These are phyloP conservation scores for Peromyscus aztecus DNA, from an alignment of 2,797 vertebrate genomes.

Conservation along the genomic window DNA sequence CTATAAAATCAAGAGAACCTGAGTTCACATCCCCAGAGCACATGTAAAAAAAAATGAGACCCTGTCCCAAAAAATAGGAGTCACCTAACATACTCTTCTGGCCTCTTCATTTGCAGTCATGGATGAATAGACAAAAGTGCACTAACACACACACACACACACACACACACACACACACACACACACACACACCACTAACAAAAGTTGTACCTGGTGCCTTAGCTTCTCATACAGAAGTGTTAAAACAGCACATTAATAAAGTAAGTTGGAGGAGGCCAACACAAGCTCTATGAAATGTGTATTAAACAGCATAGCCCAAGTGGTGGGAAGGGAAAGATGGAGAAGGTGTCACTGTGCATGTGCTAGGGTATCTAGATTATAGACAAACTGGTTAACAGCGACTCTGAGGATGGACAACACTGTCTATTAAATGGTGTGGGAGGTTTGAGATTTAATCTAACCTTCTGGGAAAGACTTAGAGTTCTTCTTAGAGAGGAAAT, in stretches of 20 bases:
- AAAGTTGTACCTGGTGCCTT: no score
- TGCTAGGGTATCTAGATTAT: no score
- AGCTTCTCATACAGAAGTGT: neutral
- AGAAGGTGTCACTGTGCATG: rapidly evolving
- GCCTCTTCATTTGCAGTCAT: neutral
- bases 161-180: neutral
- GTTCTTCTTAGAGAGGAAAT: neutral
- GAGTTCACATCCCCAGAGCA: no score
- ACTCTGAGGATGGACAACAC: neutral
- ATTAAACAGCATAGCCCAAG: neutral
- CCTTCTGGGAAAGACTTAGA: neutral
- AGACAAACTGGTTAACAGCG: neutral
- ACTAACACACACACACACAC: neutral
- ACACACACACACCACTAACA: neutral
- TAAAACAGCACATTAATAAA: rapidly evolving
- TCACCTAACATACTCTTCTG: neutral
- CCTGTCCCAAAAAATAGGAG: neutral
- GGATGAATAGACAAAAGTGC: neutral
- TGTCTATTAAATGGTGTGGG: neutral
- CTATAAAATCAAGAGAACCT: neutral
- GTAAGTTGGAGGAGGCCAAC: neutral
- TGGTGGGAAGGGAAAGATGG: no score
- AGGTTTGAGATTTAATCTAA: neutral
- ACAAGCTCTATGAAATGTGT: neutral
- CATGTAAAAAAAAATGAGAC: neutral